phyloP scores from a whole-genome alignment of 2,888 invertebrate genomes.

The Orthonychiurus folsomi region DNA sequence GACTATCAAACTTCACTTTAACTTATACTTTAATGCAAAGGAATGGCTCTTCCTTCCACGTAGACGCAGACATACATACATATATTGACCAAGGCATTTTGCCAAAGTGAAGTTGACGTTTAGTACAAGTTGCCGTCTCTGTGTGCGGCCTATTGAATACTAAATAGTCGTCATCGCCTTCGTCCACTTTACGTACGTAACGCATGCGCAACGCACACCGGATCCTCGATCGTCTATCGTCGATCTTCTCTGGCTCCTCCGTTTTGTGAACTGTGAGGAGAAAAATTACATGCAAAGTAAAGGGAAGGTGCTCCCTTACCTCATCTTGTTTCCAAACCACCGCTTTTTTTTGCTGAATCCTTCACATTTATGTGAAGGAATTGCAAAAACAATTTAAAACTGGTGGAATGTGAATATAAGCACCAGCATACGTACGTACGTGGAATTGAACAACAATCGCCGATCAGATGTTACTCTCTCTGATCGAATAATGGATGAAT shows the following conservation, averaged over 20 bases:
- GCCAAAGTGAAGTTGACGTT: not conserved
- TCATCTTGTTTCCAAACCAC: not conserved
- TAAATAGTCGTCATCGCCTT: conserved; percentile 1
- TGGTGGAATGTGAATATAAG: not conserved
- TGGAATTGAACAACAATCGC: too few relatives aligned
- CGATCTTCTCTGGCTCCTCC: not conserved
- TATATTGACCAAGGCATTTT: not conserved
- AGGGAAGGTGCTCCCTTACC: too few relatives aligned
- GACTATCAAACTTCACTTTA: too few relatives aligned
- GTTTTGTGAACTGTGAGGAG: too few relatives aligned
- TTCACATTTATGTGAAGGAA: not conserved
- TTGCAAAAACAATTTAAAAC: not conserved
- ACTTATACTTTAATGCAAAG: too few relatives aligned
- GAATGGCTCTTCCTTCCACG: not conserved
- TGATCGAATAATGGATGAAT: not conserved
- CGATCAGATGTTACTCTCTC: not conserved
- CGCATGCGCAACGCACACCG: too few relatives aligned
- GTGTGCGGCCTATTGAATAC: not conserved
- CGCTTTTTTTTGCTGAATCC: not conserved
- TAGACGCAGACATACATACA: not conserved
- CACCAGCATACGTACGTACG: too few relatives aligned
- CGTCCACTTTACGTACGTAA: too few relatives aligned
- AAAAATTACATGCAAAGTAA: not conserved
- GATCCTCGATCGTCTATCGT: too few relatives aligned
- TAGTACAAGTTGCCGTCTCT: not conserved